Evolutionary conservation across 2,797 vertebrate species (phyloP).

Genomic region (Phrynocephalus vlangalii): DNA sequence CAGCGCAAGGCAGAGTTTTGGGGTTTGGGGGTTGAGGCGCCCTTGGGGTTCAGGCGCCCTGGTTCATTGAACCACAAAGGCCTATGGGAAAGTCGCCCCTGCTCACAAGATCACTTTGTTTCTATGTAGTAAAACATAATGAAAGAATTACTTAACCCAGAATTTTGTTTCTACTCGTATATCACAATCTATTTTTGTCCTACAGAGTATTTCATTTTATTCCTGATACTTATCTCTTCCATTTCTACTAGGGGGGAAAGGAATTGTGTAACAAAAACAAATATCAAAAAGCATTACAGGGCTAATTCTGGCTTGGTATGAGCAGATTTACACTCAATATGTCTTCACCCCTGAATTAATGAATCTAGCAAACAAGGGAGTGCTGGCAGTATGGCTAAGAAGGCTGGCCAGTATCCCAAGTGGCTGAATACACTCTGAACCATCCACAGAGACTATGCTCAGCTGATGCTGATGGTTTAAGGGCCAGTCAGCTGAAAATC

Average conservation of each 20-base stretch:
- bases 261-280: not conserved
- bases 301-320: not conserved
- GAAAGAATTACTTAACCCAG: too few species aligned
- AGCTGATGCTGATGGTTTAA: slow-evolving; percentile 39
- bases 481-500: slow-evolving; percentile 44
- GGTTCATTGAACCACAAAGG: too few species aligned
- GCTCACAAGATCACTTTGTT: too few species aligned
- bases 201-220: not conserved
- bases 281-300: not conserved
- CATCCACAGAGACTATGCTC: not conserved
- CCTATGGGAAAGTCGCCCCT: too few species aligned
- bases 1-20: too few species aligned
- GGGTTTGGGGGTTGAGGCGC: too few species aligned
- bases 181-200: too few species aligned
- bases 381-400: not conserved
- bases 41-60: too few species aligned
- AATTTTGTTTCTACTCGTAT: too few species aligned
- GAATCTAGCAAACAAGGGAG: not conserved
- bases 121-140: too few species aligned
- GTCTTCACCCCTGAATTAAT: not conserved
- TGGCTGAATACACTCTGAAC: slow-evolving; percentile 1
- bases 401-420: not conserved
- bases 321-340: not conserved
- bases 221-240: not conserved
- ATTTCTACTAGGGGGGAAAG: not conserved